Base-by-base conservation (phyloP, 2,888 invertebrate genomes). In the Spodoptera picta region DNA sequence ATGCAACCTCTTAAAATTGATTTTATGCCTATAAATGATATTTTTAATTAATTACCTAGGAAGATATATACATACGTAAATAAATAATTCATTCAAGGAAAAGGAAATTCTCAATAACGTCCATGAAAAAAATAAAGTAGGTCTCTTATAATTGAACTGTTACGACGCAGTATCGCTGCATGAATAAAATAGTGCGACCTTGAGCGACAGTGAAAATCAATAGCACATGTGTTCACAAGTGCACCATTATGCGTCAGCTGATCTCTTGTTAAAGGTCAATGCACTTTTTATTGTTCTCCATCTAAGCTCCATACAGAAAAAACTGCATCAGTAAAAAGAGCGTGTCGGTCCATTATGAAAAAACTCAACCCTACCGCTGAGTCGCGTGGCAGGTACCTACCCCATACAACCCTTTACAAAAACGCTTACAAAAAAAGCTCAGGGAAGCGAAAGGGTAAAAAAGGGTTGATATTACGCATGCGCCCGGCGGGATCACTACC, bases 391-490 rank as follows among this genome's bases (percentile, higher is more conserved):
- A 94, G 94, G 94, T 94, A 94, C 93, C 91, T 72, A 76, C 90
- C 90, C 86, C 81, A 88, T 87, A 88, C 91, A 94, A 94, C 93
- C 93, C 94, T 92, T 93, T 94, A 92, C 84, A 92, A 92, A 93
- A 93, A 92, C 87, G 89, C 90, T 90, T 88, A 93, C 87, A 93
- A 94, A 94, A 94, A 93, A 85, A 83, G 60, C 89, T 89, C 89
- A 80, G 93, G 92, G 92, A 90, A 89, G 84, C 89, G 90, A 93
- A 94, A 91, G 93, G 93, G 92, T 92, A 90, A 92, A 93, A 92
- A 94, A 93, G 94, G 94, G 94, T 94, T 93, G 90, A 79, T 87
- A 89, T 89, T 91, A 92, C 94, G 94, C 94, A 93, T 94, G 94
- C 94, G 94, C 85, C 83, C 83, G 85, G 79, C 67, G 89, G 91